Base-by-base conservation (phyloP, 2,113 vertebrate species). In the Tauraco erythrolophus region DNA sequence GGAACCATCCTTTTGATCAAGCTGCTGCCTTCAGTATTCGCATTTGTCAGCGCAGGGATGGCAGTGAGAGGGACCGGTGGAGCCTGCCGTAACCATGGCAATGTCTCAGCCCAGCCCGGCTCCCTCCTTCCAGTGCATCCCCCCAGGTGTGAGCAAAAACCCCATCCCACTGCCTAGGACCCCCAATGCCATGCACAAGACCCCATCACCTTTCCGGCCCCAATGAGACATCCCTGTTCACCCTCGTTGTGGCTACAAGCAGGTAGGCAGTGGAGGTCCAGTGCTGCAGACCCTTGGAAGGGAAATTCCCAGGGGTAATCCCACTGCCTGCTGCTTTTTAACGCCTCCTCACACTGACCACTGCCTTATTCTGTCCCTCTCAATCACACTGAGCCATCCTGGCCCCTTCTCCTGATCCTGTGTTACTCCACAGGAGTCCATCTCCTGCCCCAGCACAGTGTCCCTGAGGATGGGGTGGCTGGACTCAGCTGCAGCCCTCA, bases 241-340 rank as follows among this genome's bases (percentile, higher is more conserved):
- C 27, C 13, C 53, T 43, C 30, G 5, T 46, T 1, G 0, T 41
- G 66, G 37, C 53, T 57, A 37, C 28, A 41, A 6, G 10, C 1
- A 33, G 51, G 22, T 16, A 33, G 53, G 15, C 10, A 43, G 43
- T 14, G 27, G 16, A 30, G 48, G 41, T 62, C 18, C 33, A 41
- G 35, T 23, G 19, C 58, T 84, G 65, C 18, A 41, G 51, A 30
- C 7, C 30, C 28, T 43, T 28, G 33, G 12, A 33, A 53, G 28
- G 22, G 25, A 76, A 11, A 21, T 75, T 31, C 25, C 14, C 37
- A 54, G 27, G 31, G 17, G 39, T n/a, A 45, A 35, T 51, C 60
- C 51, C 23, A 35, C 37, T 60, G 6, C 22, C 25, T 68, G 10
- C 16, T 31, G 83, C 19, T 51, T 60, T 79, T 50, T 28, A 48